Percentiles rank a stretch among this genome's conserved stretches.
Evolutionary conservation across 37 sponge, comb jelly and placozoan genomes (phyloP).

Genomic region (Agelas oroides): DNA sequence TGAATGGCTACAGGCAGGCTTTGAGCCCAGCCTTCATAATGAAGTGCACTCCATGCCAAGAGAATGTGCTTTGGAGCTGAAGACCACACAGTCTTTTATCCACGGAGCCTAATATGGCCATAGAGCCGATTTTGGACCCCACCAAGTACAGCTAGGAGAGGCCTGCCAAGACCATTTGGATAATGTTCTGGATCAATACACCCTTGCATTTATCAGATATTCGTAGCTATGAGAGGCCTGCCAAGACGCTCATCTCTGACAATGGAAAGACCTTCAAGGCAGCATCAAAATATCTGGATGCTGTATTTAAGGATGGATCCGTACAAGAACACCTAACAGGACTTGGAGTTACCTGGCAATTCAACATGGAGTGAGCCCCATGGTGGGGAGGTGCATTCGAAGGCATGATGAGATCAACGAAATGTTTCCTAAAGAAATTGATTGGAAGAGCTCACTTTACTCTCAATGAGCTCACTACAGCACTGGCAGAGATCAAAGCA

Average conservation of each 20-base stretch:
- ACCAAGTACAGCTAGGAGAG: conserved; percentile 8
- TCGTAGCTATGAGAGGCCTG: not conserved
- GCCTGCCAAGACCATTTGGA: too few relatives aligned
- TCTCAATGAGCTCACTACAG: not conserved
- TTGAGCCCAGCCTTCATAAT: not conserved
- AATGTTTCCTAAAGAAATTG: not conserved
- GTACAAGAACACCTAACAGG: not conserved
- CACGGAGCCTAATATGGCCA: not conserved
- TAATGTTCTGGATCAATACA: too few relatives aligned
- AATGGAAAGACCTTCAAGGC: conserved; percentile 8
- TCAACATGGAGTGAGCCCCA: not conserved
- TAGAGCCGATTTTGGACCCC: not conserved
- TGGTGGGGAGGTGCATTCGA: conserved; percentile 3
- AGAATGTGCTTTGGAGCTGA: conserved; percentile 21
- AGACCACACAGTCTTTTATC: conserved; percentile 10
- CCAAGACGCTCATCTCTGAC: not conserved
- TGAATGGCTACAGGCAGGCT: conserved; percentile 2
- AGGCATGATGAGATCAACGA: not conserved
- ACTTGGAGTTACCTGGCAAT: not conserved
- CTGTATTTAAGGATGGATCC: not conserved
- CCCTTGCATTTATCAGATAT: too few relatives aligned
- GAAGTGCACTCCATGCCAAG: conserved; percentile 19
- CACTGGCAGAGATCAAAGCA: conserved; percentile 23
- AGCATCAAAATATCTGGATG: not conserved
- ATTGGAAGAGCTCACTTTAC: too few relatives aligned